Evolutionary conservation across 2,113 vertebrate genomes (phyloP), one percentile per base, ranked within the genome.

Genomic region (Scytalopus superciliaris): DNA sequence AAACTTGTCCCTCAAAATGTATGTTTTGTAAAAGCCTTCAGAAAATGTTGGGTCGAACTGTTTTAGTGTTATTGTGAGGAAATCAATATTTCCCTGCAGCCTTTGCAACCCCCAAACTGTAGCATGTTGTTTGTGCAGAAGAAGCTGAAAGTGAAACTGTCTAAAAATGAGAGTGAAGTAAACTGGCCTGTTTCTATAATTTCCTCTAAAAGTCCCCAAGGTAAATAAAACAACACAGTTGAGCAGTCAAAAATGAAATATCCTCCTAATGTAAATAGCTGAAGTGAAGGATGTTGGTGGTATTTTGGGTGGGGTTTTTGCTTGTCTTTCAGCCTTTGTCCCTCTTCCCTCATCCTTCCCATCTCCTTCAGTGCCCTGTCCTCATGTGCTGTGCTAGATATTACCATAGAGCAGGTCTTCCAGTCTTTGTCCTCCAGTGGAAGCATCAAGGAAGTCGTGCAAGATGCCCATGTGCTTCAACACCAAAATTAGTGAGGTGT

Each of bases 71-170:
- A 60, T 84, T 96, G 90, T 78, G 94, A 76, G 94, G 90, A 94
- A 95, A 96, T 94, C 95, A 92, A 95, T 97, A 96, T 96, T 96
- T 95, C 93, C 93, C 94, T 96, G 86, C 90, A 96, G 94, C 80
- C 94, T 89, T 93, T 96, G 92, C 92, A 90, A 49, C 79, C 88
- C 75, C 85, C 64, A 74, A 82, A 96, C 87, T 94, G 92, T 84
- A 89, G 60, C 86, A 42, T 53, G 80, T 52, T 88, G 47, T 92
- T 96, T 93, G 73, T 94, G 88, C 88, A 79, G 79, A 30, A 63
- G 78, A 8, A 49, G 67, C 73, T 92, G 92, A 94, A 96, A 90
- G 92, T 63, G 93, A 95, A 95, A 94, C 94, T 92, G 85, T 64
- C 90, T 81, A 31, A 90, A 93, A 92, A 87, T 22, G 92, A 72